These are phyloP conservation scores for Campopleginae sp. DNA, from an alignment of 2,888 invertebrate genomes.

Conservation along the genomic window DNA sequence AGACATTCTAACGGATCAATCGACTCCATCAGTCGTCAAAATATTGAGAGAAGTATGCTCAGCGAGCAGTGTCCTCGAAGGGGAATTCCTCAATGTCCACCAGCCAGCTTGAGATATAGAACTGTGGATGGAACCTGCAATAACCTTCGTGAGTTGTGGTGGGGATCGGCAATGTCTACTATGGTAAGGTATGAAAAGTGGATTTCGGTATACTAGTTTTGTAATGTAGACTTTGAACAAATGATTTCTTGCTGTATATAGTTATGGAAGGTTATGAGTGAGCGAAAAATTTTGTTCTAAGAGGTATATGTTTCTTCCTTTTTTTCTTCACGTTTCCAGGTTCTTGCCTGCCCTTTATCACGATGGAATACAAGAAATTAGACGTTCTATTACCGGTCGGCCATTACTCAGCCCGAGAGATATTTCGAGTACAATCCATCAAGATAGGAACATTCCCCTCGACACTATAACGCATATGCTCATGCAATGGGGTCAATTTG, in stretches of 20 bases:
- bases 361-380: conserved; percentile 88
- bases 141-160: conserved; percentile 90
- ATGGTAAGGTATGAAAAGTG: conserved; percentile 86
- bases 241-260: neutral
- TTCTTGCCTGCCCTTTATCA: conserved; percentile 93
- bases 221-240: neutral
- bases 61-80: conserved; percentile 89
- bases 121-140: conserved; percentile 96
- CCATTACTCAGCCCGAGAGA: conserved; percentile 91
- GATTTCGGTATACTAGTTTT: neutral
- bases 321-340: conserved; percentile 79
- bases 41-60: conserved; percentile 83
- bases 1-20: conserved; percentile 69
- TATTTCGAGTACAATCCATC: conserved; percentile 89
- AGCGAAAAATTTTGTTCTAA: too few relatives aligned
- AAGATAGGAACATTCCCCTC: conserved; percentile 87
- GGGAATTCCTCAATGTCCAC: conserved; percentile 89
- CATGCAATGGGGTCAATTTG: conserved; percentile 96
- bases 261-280: too few relatives aligned
- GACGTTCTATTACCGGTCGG: conserved; percentile 86
- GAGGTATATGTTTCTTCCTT: neutral
- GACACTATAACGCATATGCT: conserved; percentile 91
- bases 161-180: conserved; percentile 93
- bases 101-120: conserved; percentile 89
- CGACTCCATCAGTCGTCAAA: conserved; percentile 68